phyloP scores from a whole-genome alignment of 37 sponge, comb jelly and placozoan species.

The Eunapius fragilis region DNA sequence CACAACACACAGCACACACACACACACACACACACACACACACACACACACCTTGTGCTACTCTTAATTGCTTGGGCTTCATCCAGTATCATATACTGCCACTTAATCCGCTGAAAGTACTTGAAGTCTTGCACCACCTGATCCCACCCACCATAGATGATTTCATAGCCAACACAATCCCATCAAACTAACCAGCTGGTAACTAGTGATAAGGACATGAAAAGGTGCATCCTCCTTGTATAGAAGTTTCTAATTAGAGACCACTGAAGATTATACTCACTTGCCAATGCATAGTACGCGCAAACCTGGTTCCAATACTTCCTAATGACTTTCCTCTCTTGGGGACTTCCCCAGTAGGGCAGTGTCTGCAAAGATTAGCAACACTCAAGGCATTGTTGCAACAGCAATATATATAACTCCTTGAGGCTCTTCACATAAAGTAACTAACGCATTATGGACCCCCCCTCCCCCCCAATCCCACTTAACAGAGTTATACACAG shows the following conservation, averaged over 20 bases:
- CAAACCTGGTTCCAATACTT: slow-evolving; percentile 91
- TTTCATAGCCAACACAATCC: neutral
- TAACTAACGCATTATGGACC: neutral
- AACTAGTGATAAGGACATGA: slow-evolving; percentile 93
- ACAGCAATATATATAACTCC: neutral
- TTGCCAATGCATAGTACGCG: neutral
- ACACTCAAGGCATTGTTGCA: neutral
- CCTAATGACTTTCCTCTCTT: slow-evolving; percentile 85
- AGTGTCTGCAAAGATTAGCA: slow-evolving; percentile 35
- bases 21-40: neutral
- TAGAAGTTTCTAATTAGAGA: slow-evolving; percentile 54
- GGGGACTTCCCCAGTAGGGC: slow-evolving; percentile 95
- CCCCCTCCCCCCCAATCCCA: neutral
- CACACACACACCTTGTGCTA: slow-evolving; percentile 59
- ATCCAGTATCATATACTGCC: slow-evolving; percentile 98
- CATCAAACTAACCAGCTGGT: slow-evolving; percentile 93
- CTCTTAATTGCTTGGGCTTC: slow-evolving; percentile 98
- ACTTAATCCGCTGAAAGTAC: slow-evolving; percentile 90
- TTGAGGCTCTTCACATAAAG: neutral
- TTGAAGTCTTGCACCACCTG: slow-evolving; percentile 84
- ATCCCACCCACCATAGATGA: neutral
- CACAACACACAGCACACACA: neutral
- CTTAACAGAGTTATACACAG: neutral
- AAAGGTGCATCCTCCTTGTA: slow-evolving; percentile 83
- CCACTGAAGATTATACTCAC: neutral